Evolutionary conservation across 2,888 invertebrate genomes (phyloP).

Genomic region (Pachymerium ferrugineum): DNA sequence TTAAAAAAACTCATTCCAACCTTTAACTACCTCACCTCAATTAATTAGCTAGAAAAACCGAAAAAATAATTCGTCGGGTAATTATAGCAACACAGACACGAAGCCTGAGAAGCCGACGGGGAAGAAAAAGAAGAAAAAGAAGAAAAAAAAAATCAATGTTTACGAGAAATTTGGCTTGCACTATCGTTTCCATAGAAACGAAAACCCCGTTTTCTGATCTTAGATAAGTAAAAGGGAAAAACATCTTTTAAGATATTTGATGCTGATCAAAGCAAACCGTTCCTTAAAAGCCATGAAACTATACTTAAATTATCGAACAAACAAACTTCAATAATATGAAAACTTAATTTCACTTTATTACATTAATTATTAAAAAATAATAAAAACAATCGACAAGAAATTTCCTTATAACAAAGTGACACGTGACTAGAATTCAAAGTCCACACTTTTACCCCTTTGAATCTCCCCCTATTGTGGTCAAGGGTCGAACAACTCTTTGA

Average conservation of each 20-base stretch:
- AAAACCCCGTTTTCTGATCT: background rate
- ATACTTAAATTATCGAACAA: too few relatives aligned
- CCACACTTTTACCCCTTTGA: slow-evolving; percentile 1
- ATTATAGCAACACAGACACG: too few relatives aligned
- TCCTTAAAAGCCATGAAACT: too few relatives aligned
- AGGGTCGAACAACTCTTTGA: background rate
- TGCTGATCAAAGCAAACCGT: background rate
- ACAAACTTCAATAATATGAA: too few relatives aligned
- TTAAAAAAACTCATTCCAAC: background rate
- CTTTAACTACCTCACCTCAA: too few relatives aligned
- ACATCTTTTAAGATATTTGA: background rate
- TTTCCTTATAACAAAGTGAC: background rate
- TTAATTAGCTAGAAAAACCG: too few relatives aligned
- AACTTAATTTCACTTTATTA: too few relatives aligned
- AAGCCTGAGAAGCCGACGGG: too few relatives aligned
- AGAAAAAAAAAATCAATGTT: background rate
- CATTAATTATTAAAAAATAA: too few relatives aligned
- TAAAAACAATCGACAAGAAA: too few relatives aligned
- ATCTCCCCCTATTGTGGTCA: background rate
- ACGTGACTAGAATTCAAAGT: background rate
- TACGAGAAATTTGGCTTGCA: background rate
- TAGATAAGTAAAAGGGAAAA: background rate
- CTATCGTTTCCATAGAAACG: background rate
- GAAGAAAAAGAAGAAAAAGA: background rate
- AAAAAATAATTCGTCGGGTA: too few relatives aligned